These are phyloP conservation scores for Rhinophrynus dorsalis DNA, from an alignment of 2,797 vertebrate genomes.

Conservation along the genomic window DNA sequence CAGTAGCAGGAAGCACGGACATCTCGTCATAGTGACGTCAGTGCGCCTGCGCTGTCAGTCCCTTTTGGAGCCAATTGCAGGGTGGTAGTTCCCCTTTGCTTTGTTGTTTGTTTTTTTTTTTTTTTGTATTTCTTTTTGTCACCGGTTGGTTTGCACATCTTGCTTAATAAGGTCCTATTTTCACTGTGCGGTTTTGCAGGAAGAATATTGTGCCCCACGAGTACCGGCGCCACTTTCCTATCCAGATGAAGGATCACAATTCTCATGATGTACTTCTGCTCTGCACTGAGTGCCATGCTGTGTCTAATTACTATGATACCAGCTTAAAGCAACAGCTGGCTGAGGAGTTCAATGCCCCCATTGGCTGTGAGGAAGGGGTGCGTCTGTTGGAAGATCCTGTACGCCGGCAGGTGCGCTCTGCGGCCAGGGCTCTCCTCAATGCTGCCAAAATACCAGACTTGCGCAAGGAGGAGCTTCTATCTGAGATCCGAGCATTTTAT, in stretches of 20 bases:
- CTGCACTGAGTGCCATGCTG: constrained; percentile 90
- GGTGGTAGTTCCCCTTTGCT: too few species aligned
- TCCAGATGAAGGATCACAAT: constrained; percentile 98
- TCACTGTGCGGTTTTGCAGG: constrained; percentile 62
- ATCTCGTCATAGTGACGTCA: too few species aligned
- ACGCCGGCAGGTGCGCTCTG: constrained; percentile 86
- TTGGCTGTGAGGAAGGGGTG: constrained; percentile 89
- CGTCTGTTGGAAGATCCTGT: constrained; percentile 84
- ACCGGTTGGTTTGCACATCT: too few species aligned
- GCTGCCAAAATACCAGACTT: constrained; percentile 77
- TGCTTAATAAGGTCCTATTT: too few species aligned
- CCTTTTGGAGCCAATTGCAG: too few species aligned
- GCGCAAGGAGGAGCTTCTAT: constrained; percentile 79
- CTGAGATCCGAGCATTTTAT: constrained; percentile 75
- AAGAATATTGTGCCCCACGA: constrained; percentile 96
- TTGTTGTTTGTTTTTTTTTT: too few species aligned
- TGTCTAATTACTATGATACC: constrained; percentile 90
- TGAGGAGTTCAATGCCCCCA: constrained; percentile 82
- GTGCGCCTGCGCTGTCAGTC: too few species aligned
- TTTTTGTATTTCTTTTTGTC: too few species aligned
- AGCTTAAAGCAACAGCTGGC: constrained; percentile 90
- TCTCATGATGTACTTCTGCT: constrained; percentile 95
- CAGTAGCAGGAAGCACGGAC: too few species aligned
- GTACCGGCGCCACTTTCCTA: constrained; percentile 92
- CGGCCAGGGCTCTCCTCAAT: constrained; percentile 84